phyloP scores from a whole-genome alignment of 2,797 vertebrate genomes.

The Sorex maritimensis region DNA sequence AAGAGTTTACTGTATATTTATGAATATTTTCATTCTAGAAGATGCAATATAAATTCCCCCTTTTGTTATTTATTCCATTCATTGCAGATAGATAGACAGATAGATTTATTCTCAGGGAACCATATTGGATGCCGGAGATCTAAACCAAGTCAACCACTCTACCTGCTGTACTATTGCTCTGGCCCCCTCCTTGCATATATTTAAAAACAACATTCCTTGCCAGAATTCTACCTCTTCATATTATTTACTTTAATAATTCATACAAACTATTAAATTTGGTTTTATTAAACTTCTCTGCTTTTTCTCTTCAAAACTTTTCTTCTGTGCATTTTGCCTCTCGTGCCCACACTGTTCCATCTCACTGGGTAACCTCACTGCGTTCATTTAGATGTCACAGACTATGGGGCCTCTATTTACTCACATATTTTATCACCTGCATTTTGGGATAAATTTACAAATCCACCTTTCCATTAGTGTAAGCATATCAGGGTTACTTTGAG shows the following conservation, averaged over 20 bases:
- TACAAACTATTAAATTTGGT: slow-evolving; percentile 70
- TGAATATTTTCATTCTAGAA: background rate
- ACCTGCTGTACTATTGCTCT: too few species aligned
- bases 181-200: background rate
- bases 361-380: background rate
- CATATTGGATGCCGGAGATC: too few species aligned
- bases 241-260: slow-evolving; percentile 70
- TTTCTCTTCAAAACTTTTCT: slow-evolving; percentile 50
- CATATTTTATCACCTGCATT: slow-evolving; percentile 40
- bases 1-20: slow-evolving; percentile 23
- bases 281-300: slow-evolving; percentile 68
- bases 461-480: slow-evolving; percentile 15
- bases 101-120: too few species aligned
- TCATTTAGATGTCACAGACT: slow-evolving; percentile 7
- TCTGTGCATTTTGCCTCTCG: slow-evolving; percentile 47
- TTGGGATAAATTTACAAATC: background rate
- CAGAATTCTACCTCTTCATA: slow-evolving; percentile 57
- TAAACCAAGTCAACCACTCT: too few species aligned
- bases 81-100: background rate
- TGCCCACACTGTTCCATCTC: background rate
- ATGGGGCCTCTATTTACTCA: slow-evolving; percentile 26
- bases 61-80: slow-evolving; percentile 70
- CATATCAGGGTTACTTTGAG: slow-evolving; percentile 3
- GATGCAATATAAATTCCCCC: slow-evolving; percentile 54
- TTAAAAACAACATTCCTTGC: slow-evolving; percentile 64